Percentiles rank a stretch among this genome's conserved stretches.
Evolutionary conservation across 2,797 vertebrate genomes (phyloP).

Genomic region (Gadopsis bispinosus): DNA sequence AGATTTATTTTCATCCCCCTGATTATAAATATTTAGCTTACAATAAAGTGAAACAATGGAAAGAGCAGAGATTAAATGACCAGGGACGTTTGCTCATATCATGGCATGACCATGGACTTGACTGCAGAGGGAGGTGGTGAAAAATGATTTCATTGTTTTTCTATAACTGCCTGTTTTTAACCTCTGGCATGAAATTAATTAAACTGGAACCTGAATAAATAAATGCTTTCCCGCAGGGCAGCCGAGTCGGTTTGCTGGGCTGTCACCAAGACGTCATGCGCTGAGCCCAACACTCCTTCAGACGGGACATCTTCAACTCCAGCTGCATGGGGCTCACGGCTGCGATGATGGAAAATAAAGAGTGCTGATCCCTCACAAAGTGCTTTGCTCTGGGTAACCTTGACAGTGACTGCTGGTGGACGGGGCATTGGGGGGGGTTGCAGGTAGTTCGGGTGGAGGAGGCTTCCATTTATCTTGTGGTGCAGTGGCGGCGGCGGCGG

Average conservation of each 20-base stretch:
- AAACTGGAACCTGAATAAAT: slow-evolving; percentile 45
- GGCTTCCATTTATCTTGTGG: slow-evolving; percentile 76
- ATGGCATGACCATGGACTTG: not conserved
- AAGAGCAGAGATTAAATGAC: slow-evolving; percentile 25
- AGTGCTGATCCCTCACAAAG: slow-evolving; percentile 59
- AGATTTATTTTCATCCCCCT: slow-evolving; percentile 36
- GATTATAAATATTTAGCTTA: slow-evolving; percentile 59
- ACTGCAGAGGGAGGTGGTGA: not conserved
- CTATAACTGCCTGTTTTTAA: slow-evolving; percentile 1
- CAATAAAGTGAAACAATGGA: slow-evolving; percentile 48
- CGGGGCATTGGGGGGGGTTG: slow-evolving; percentile 3
- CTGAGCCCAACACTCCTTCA: slow-evolving; percentile 14
- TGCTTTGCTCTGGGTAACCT: slow-evolving; percentile 65
- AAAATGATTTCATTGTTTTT: slow-evolving; percentile 9
- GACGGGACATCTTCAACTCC: slow-evolving; percentile 29
- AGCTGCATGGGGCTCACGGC: slow-evolving; percentile 19
- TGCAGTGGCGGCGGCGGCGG: slow-evolving; percentile 48
- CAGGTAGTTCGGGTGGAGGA: slow-evolving; percentile 46
- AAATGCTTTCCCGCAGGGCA: slow-evolving; percentile 43
- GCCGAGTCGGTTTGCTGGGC: slow-evolving; percentile 45
- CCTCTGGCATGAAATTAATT: slow-evolving; percentile 51
- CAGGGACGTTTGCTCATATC: slow-evolving; percentile 4
- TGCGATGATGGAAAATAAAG: slow-evolving; percentile 69
- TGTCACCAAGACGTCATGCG: slow-evolving; percentile 40
- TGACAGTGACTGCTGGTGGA: slow-evolving; percentile 70